These are phyloP conservation scores for Enteromius thamalakanensis DNA, from an alignment of 2,797 vertebrate species.

Conservation along the genomic window DNA sequence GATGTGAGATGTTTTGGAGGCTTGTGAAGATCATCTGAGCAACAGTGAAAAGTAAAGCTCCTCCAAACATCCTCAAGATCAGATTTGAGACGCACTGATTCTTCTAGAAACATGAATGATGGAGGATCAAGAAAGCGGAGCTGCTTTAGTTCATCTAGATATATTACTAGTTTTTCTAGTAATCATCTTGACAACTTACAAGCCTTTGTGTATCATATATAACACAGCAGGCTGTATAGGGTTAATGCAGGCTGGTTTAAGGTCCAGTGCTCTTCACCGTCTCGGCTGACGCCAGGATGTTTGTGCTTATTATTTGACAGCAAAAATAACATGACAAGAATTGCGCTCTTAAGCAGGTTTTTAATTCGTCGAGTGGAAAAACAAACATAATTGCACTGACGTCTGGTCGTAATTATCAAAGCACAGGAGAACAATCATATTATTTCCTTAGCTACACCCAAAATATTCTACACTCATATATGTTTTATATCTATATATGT, in stretches of 20 bases:
- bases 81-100: not conserved
- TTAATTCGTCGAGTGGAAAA: constrained; percentile 4
- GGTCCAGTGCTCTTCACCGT: not conserved
- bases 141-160: not conserved
- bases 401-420: constrained; percentile 11
- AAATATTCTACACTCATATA: not conserved
- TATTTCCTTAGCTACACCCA: not conserved
- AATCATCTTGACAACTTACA: too few species aligned
- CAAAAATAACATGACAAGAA: constrained; percentile 8
- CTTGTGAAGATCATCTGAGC: not conserved
- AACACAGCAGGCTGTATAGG: not conserved
- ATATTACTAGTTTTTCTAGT: not conserved
- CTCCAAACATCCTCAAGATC: not conserved
- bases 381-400: constrained; percentile 29
- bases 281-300: not conserved
- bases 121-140: not conserved
- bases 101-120: not conserved
- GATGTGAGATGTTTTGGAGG: not conserved
- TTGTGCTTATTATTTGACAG: constrained; percentile 13
- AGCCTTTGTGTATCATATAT: not conserved
- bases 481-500: not conserved
- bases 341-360: constrained; percentile 11
- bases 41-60: not conserved
- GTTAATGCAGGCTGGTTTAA: not conserved
- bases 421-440: not conserved